Evolutionary conservation across 2,113 vertebrate species (phyloP).

Genomic region (Sminthopsis crassicaudata): DNA sequence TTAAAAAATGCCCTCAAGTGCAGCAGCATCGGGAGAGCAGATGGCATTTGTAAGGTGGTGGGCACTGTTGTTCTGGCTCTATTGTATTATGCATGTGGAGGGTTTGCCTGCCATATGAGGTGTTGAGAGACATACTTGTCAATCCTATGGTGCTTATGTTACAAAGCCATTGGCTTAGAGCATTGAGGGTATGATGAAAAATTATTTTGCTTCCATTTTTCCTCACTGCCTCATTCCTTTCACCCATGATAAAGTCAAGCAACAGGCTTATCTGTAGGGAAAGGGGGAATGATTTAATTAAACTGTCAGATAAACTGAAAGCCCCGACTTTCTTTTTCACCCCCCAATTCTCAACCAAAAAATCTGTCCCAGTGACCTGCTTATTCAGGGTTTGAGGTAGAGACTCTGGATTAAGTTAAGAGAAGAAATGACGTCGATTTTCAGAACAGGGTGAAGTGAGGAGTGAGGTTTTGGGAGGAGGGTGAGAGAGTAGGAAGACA

Average conservation of each 20-base stretch:
- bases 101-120: not conserved
- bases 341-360: not conserved
- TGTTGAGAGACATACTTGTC: not conserved
- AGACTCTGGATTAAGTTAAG: conserved; percentile 74
- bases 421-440: conserved; percentile 73
- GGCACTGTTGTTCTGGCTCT: not conserved
- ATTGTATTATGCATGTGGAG: not conserved
- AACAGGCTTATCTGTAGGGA: conserved; percentile 72
- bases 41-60: not conserved
- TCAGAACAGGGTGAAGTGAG: not conserved
- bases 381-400: conserved; percentile 78
- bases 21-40: not conserved
- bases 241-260: conserved; percentile 56
- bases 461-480: not conserved
- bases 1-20: conserved; percentile 47
- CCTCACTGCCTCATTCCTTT: conserved; percentile 57
- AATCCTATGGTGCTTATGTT: conserved; percentile 23
- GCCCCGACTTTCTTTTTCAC: conserved; percentile 55
- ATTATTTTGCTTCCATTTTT: conserved; percentile 64
- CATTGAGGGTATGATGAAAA: conserved; percentile 51
- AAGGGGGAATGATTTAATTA: conserved; percentile 81
- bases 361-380: conserved; percentile 45
- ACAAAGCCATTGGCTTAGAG: conserved; percentile 15
- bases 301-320: conserved; percentile 78
- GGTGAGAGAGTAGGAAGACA: not conserved